phyloP scores from a whole-genome alignment of 1,140 invertebrate genomes.

The Zaprionus ornatus region DNA sequence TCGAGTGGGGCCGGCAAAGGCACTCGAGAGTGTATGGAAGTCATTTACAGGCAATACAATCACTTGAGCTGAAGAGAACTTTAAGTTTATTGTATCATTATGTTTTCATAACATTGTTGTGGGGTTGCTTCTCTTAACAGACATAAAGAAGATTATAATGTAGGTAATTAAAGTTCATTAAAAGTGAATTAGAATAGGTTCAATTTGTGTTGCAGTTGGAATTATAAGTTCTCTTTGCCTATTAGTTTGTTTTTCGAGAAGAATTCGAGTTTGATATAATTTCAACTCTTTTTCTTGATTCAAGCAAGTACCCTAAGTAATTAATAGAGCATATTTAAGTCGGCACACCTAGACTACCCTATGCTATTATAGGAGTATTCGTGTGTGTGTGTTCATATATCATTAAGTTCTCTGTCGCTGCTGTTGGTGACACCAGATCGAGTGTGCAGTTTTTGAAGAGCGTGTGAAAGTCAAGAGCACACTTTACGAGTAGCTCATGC shows the following conservation, averaged over 20 bases:
- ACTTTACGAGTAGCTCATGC: conserved; percentile 48
- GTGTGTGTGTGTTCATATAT: conserved; percentile 10
- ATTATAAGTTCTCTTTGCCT: not conserved
- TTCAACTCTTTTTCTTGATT: not conserved
- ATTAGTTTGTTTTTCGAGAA: not conserved
- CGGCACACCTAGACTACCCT: not conserved
- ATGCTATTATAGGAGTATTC: not conserved
- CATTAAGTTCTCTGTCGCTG: conserved; percentile 36
- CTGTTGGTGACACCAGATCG: conserved; percentile 70
- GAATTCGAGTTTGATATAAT: not conserved
- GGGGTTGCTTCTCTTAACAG: not conserved
- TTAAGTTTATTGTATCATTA: not conserved
- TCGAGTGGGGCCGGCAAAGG: not conserved
- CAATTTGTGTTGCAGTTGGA: not conserved
- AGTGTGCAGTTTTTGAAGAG: conserved; percentile 68
- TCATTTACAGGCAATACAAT: not conserved
- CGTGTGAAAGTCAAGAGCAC: conserved; percentile 72
- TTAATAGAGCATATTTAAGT: not conserved
- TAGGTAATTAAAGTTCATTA: too few species aligned
- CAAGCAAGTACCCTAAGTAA: not conserved
- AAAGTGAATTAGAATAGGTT: too few species aligned
- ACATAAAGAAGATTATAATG: too few species aligned
- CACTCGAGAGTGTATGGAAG: not conserved
- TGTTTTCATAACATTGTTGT: not conserved
- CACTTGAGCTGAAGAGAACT: not conserved